Evolutionary conservation across 2,113 vertebrate genomes (phyloP).

Genomic region (Spheniscus mendiculus): DNA sequence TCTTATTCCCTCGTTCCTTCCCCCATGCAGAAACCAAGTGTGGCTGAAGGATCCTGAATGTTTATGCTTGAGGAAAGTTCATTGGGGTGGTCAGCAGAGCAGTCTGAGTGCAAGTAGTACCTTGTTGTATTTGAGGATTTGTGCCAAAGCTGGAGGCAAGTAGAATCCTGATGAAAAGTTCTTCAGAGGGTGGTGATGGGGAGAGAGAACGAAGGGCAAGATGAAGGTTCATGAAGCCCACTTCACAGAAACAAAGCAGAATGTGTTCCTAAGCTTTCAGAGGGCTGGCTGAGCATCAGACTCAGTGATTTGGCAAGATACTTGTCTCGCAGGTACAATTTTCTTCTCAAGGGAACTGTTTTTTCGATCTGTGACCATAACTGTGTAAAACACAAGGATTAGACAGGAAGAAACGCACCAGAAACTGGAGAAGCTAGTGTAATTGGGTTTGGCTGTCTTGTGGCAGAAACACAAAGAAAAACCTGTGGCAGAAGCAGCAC

Average conservation of each 20-base stretch:
- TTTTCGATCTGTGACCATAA: neutral
- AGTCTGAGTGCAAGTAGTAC: neutral
- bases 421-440: neutral
- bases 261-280: neutral
- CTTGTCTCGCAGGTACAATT: neutral
- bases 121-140: neutral
- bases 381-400: neutral
- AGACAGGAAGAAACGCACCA: neutral
- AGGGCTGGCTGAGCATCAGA: neutral
- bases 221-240: neutral
- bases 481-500: neutral
- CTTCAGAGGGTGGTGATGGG: neutral
- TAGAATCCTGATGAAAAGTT: neutral
- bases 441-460: neutral
- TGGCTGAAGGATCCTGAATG: neutral
- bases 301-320: neutral
- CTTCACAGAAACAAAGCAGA: neutral
- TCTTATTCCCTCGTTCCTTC: neutral
- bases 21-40: neutral
- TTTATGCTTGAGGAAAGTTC: neutral
- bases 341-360: neutral
- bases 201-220: neutral
- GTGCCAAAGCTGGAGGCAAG: neutral
- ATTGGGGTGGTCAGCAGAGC: neutral
- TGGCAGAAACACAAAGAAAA: neutral